A percentile compares a stretch with the other conserved stretches of the same genome.
phyloP scores from a whole-genome alignment of 2,888 invertebrate genomes.

The Lasius platythorax region DNA sequence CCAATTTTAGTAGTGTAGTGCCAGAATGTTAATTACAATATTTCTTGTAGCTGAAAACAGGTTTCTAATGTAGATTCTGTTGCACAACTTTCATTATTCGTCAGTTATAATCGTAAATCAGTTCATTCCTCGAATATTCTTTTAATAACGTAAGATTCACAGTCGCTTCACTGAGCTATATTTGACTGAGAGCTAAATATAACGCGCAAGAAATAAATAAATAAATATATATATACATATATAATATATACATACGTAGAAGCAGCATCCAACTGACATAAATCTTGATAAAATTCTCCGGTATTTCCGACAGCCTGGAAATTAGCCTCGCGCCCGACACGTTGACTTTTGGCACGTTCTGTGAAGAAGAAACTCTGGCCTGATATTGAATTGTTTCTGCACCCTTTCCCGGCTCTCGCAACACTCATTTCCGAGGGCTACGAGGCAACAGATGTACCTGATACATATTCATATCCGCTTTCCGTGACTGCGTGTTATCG shows the following conservation, averaged over 20 bases:
- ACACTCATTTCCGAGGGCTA: conserved; percentile 60
- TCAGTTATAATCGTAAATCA: neutral
- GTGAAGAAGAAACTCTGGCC: conserved; percentile 57
- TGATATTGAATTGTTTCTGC: conserved; percentile 78
- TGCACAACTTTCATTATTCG: neutral
- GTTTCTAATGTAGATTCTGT: neutral
- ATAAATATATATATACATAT: neutral
- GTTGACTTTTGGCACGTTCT: conserved; percentile 56
- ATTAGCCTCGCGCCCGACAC: conserved; percentile 64
- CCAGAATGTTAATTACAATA: neutral
- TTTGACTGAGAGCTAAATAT: conserved; percentile 9
- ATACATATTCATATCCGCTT: conserved; percentile 81
- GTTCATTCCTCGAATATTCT: neutral
- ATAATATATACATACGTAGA: neutral
- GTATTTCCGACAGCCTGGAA: conserved; percentile 46
- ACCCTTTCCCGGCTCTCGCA: conserved; percentile 76
- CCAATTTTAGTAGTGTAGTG: neutral
- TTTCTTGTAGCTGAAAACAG: neutral
- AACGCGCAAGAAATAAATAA: neutral
- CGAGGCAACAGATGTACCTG: conserved; percentile 80
- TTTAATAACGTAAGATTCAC: neutral
- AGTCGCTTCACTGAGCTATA: neutral
- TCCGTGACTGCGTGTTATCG: conserved; percentile 67
- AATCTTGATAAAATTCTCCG: conserved; percentile 50
- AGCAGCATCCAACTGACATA: conserved; percentile 22